These are phyloP conservation scores for Cyclargus thomasi DNA, from an alignment of 1,140 invertebrate genomes.

Conservation along the genomic window DNA sequence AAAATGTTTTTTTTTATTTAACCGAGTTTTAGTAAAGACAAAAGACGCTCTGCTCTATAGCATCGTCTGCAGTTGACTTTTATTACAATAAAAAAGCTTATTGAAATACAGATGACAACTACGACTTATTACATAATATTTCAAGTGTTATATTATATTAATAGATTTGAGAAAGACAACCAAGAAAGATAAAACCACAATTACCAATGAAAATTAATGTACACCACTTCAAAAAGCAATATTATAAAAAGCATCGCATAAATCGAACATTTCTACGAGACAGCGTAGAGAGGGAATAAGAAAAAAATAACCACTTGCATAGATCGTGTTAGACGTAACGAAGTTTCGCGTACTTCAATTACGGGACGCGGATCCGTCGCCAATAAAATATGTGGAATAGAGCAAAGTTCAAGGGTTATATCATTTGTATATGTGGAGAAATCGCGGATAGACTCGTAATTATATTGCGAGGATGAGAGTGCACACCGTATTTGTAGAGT, in stretches of 20 bases:
- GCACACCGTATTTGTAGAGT: conserved; percentile 27
- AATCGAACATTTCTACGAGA: background rate
- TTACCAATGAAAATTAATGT: too few relatives aligned
- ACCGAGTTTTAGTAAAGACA: background rate
- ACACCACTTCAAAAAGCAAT: too few relatives aligned
- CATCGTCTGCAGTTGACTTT: background rate
- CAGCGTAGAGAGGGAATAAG: background rate
- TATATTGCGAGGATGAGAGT: conserved; percentile 41
- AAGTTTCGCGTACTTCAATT: background rate
- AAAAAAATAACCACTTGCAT: conserved; percentile 2
- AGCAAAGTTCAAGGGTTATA: conserved; percentile 30
- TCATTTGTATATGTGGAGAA: conserved; percentile 33
- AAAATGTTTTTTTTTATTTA: background rate
- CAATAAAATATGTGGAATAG: conserved; percentile 1
- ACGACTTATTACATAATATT: too few relatives aligned
- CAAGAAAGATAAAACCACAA: too few relatives aligned
- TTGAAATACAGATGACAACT: too few relatives aligned
- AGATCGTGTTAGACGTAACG: background rate
- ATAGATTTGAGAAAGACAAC: too few relatives aligned
- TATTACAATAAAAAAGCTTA: too few relatives aligned
- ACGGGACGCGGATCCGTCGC: background rate
- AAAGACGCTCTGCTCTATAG: background rate
- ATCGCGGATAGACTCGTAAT: conserved; percentile 27
- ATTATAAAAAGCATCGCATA: too few relatives aligned
- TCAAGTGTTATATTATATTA: too few relatives aligned